phyloP scores from a whole-genome alignment of 2,113 vertebrate species.

The Delphinus delphis region DNA sequence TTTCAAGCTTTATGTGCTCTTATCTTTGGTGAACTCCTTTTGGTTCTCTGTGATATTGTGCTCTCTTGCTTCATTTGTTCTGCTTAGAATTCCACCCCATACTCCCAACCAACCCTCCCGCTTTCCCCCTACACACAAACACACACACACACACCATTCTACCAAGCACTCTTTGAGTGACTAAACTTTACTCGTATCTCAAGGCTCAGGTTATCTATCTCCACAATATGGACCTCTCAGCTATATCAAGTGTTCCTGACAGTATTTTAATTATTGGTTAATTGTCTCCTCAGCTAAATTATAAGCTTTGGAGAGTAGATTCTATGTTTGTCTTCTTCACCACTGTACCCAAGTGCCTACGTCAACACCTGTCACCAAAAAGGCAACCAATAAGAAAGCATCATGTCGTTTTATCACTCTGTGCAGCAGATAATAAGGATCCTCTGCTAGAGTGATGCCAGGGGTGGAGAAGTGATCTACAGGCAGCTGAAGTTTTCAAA shows the following conservation, averaged over 20 bases:
- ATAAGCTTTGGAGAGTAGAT: not conserved
- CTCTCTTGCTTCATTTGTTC: not conserved
- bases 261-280: not conserved
- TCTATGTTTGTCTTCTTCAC: not conserved
- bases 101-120: not conserved
- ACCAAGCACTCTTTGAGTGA: not conserved
- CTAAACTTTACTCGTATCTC: not conserved
- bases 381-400: not conserved
- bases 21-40: not conserved
- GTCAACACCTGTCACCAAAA: not conserved
- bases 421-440: too few relatives aligned
- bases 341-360: accelerated
- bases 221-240: not conserved
- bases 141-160: not conserved
- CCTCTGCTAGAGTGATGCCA: accelerated
- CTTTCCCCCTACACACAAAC: too few relatives aligned
- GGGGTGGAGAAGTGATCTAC: not conserved
- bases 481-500: not conserved
- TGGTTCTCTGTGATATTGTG: not conserved
- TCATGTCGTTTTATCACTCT: not conserved
- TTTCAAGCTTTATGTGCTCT: not conserved
- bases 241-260: not conserved
- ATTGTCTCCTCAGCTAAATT: not conserved
- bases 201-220: not conserved
- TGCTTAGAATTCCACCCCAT: not conserved